Evolutionary conservation across 2,113 vertebrate genomes (phyloP).

Genomic region (Chiloscyllium plagiosum): DNA sequence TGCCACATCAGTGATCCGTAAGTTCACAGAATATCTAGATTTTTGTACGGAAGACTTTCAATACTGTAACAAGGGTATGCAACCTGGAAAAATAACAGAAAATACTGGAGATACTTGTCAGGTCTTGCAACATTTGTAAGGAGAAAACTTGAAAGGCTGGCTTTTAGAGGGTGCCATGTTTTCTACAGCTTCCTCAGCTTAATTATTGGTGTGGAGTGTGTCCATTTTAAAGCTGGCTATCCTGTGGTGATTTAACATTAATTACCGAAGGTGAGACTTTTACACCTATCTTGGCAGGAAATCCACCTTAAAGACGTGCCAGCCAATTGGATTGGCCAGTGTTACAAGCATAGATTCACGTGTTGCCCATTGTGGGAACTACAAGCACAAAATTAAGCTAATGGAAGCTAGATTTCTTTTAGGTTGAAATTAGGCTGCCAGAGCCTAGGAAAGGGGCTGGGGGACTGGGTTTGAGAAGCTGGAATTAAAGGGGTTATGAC

Average conservation of each 20-base stretch:
- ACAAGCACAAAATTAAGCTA: not conserved
- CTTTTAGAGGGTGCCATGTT: not conserved
- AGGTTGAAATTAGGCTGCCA: not conserved
- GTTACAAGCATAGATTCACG: not conserved
- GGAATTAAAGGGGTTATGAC: not conserved
- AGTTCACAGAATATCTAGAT: slow-evolving; percentile 44
- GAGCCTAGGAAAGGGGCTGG: not conserved
- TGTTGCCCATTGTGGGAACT: not conserved
- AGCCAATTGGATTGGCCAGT: not conserved
- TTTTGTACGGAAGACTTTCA: not conserved
- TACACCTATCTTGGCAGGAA: not conserved
- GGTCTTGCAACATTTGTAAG: not conserved
- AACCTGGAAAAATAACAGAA: not conserved
- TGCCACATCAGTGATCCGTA: slow-evolving; percentile 60
- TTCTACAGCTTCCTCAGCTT: not conserved
- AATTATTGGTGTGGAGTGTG: not conserved
- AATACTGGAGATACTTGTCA: not conserved
- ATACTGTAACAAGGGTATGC: not conserved
- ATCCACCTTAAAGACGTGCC: not conserved
- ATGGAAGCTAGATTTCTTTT: not conserved
- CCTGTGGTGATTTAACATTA: not conserved
- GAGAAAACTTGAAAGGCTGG: not conserved
- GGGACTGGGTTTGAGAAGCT: too few species aligned
- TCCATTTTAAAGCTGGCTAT: not conserved
- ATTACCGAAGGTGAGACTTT: not conserved